These are phyloP conservation scores for Drosophila tripunctata DNA, from an alignment of 2,888 invertebrate species.

Conservation along the genomic window DNA sequence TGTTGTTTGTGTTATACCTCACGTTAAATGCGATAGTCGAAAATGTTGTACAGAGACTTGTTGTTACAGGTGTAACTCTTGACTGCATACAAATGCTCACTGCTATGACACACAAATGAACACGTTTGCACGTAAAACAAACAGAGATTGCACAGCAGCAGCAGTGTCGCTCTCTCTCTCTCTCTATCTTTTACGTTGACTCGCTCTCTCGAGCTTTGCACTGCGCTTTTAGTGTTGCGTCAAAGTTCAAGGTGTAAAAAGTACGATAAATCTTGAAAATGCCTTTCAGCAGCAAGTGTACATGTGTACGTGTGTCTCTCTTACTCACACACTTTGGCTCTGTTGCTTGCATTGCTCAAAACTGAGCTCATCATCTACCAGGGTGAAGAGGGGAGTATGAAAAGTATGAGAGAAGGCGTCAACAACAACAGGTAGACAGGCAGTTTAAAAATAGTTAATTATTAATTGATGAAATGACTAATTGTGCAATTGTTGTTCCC, in stretches of 20 bases:
- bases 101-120: slow-evolving; percentile 15
- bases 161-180: background rate
- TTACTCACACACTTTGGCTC: slow-evolving; percentile 14
- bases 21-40: slow-evolving; percentile 11
- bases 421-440: background rate
- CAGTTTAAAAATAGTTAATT: slow-evolving; percentile 72
- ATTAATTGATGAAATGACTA: slow-evolving; percentile 73
- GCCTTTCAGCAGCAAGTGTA: slow-evolving; percentile 18
- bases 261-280: slow-evolving; percentile 56
- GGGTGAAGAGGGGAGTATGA: background rate
- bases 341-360: slow-evolving; percentile 32
- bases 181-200: background rate
- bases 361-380: slow-evolving; percentile 62
- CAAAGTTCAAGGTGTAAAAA: slow-evolving; percentile 73
- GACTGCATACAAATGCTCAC: slow-evolving; percentile 29
- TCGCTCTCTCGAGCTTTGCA: slow-evolving; percentile 38
- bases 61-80: slow-evolving; percentile 38
- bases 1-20: background rate
- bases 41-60: slow-evolving; percentile 17
- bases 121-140: slow-evolving; percentile 24
- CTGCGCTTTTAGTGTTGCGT: slow-evolving; percentile 50
- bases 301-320: slow-evolving; percentile 11
- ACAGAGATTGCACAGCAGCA: slow-evolving; percentile 5
- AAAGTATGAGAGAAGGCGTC: background rate
- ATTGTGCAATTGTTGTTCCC: slow-evolving; percentile 54